Percentiles rank a stretch among this genome's conserved stretches.
Evolutionary conservation across 2,888 invertebrate species (phyloP).

Genomic region (Oscheius sp.): DNA sequence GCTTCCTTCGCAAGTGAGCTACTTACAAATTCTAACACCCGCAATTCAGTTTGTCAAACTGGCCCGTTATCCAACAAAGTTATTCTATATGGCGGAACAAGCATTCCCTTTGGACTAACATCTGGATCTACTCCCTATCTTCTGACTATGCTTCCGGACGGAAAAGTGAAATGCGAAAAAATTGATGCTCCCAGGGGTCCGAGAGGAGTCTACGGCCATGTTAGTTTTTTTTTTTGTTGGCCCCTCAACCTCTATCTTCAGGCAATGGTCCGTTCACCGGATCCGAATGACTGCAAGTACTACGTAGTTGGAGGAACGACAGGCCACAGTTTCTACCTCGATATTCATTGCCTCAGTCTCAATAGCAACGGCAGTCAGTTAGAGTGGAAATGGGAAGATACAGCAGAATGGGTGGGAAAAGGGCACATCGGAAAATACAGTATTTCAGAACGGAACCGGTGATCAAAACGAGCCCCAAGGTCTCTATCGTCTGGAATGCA

Average conservation of each 20-base stretch:
- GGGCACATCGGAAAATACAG: too few species aligned
- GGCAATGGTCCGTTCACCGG: constrained; percentile 44
- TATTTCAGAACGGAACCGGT: constrained; percentile 31
- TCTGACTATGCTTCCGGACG: constrained; percentile 39
- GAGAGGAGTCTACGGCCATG: constrained; percentile 51
- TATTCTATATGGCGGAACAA: constrained; percentile 61
- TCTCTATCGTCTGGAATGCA: constrained; percentile 54
- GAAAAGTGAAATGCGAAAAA: constrained; percentile 31
- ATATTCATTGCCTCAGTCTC: constrained; percentile 38
- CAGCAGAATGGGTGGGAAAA: constrained; percentile 10
- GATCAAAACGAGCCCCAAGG: constrained; percentile 38
- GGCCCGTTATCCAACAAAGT: constrained; percentile 42
- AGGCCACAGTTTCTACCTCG: constrained; percentile 53
- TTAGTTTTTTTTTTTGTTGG: constrained; percentile 3
- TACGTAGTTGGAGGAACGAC: constrained; percentile 64
- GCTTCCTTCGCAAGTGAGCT: constrained; percentile 63
- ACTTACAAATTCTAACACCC: not conserved
- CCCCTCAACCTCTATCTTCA: not conserved
- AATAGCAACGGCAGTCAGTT: not conserved
- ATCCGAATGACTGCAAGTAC: constrained; percentile 31
- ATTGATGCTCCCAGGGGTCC: constrained; percentile 21
- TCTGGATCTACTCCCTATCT: constrained; percentile 48
- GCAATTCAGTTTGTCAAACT: constrained; percentile 45
- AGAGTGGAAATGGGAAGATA: constrained; percentile 23
- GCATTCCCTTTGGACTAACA: constrained; percentile 50